phyloP scores from a whole-genome alignment of 92 coral and sea anemone species.

The Pocillopora grandis region DNA sequence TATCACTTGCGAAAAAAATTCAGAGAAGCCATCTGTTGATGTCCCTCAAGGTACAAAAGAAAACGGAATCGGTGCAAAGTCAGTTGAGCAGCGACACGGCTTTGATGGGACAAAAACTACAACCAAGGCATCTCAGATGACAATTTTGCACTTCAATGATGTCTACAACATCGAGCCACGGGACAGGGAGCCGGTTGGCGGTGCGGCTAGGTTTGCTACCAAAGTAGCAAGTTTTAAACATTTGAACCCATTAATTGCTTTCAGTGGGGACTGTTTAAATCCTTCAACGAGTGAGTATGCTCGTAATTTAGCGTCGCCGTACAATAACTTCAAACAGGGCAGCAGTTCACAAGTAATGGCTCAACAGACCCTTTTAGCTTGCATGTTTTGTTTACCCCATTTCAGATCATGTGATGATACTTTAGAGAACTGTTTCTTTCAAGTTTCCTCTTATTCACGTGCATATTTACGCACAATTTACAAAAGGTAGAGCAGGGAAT shows the following conservation, averaged over 20 bases:
- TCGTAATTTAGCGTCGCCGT: not conserved
- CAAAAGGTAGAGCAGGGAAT: no score
- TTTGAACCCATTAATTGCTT: constrained; percentile 78
- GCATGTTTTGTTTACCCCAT: no score
- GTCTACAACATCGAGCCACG: constrained; percentile 98
- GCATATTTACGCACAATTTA: no score
- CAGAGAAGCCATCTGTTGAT: not conserved
- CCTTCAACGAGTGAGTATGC: constrained; percentile 94
- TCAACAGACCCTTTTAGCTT: no score
- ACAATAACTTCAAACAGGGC: no score
- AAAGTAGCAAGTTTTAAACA: constrained; percentile 85
- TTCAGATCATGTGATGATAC: no score
- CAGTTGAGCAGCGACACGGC: not conserved
- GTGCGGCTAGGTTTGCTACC: constrained; percentile 96
- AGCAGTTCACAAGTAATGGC: not conserved
- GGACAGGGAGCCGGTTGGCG: constrained; percentile 96
- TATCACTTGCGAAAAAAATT: not conserved
- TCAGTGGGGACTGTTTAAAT: constrained; percentile 96
- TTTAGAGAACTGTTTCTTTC: no score
- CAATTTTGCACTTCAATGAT: constrained; percentile 95
- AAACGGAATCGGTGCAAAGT: not conserved
- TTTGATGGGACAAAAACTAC: constrained; percentile 4
- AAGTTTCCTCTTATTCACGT: no score
- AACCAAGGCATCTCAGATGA: constrained; percentile 39
- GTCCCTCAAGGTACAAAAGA: not conserved